A percentile compares a stretch with the other conserved stretches of the same genome.
These are phyloP conservation scores for Synanthedon vespiformis DNA, from an alignment of 2,888 invertebrate species.

Conservation along the genomic window DNA sequence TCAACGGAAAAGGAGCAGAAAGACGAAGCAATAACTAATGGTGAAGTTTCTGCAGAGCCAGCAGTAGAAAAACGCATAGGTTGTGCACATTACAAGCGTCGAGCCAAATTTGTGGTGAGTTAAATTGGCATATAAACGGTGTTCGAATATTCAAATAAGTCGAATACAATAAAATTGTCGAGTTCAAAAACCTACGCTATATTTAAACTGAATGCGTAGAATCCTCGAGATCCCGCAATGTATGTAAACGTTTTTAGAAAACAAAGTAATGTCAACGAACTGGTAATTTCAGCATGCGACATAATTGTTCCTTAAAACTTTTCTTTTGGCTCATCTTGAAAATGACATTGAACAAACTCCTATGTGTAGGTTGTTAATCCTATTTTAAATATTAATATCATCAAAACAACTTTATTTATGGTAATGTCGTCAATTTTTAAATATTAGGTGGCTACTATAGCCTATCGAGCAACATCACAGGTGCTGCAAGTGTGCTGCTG, in stretches of 20 bases:
- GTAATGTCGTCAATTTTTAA: too few species aligned
- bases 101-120: conserved; percentile 88
- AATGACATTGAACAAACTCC: too few species aligned
- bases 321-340: too few species aligned
- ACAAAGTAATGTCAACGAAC: conserved; percentile 50
- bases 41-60: conserved; percentile 20
- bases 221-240: conserved; percentile 17
- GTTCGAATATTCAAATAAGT: background rate
- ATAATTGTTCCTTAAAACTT: too few species aligned
- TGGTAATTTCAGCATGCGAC: conserved; percentile 6
- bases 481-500: too few species aligned
- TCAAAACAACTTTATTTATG: too few species aligned
- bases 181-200: conserved; percentile 34
- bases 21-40: conserved; percentile 19
- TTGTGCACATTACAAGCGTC: conserved; percentile 86
- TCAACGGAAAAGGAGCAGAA: conserved; percentile 26
- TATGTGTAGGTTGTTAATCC: too few species aligned
- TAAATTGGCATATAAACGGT: conserved; percentile 1
- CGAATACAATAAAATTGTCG: background rate
- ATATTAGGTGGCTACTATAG: too few species aligned
- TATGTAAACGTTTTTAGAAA: conserved; percentile 24
- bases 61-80: conserved; percentile 71
- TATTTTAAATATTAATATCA: too few species aligned
- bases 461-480: too few species aligned
- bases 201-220: conserved; percentile 39